Evolutionary conservation across 2,797 vertebrate genomes (phyloP), one percentile per base, ranked within the genome.

Genomic region (Trematomus bernacchii): DNA sequence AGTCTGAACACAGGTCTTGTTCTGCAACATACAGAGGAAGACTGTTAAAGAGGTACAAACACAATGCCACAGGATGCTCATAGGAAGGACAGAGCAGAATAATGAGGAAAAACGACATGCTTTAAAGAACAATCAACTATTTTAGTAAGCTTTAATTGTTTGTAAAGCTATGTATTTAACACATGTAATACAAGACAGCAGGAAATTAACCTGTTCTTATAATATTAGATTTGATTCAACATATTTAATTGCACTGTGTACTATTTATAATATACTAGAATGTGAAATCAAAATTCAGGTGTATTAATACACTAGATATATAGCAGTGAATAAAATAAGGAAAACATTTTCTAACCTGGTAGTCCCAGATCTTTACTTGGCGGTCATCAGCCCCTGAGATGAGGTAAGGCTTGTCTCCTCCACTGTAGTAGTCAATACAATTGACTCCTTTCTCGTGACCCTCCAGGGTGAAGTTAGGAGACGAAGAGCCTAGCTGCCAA

Each of bases 281-380:
- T 37, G 33, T 37, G 8, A 37, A 37, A 37, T 37, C 33, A 37
- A 37, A 7, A 37, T 6, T 1, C 1, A 7, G 33, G 33, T 9
- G 33, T 37, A 37, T 37, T 37, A 37, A 37, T 37, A 37, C 33
- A 37, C 8, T 37, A 9, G 7, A 37, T 37, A 37, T 37, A 37
- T 37, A 37, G 33, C 8, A 37, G 33, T 23, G 10, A 71, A 52
- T 21, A 4, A 58, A 43, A 14, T 23, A 9, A 61, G 53, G 18
- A 7, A 64, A 43, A 67, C 0, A 0, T 48, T 59, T 30, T 67
- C 74, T 75, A 73, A 99, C 98, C 97, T 99, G 98, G 83, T 99
- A 99, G 89, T 99, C 98, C 98, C 98, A 99, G 92, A 99, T 99
- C 90, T 99, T 99, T 77, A 99, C 98, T 76, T 99, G 95, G 16